These are phyloP conservation scores for Cerastoderma edule DNA, from an alignment of 2,888 invertebrate genomes.

Conservation along the genomic window DNA sequence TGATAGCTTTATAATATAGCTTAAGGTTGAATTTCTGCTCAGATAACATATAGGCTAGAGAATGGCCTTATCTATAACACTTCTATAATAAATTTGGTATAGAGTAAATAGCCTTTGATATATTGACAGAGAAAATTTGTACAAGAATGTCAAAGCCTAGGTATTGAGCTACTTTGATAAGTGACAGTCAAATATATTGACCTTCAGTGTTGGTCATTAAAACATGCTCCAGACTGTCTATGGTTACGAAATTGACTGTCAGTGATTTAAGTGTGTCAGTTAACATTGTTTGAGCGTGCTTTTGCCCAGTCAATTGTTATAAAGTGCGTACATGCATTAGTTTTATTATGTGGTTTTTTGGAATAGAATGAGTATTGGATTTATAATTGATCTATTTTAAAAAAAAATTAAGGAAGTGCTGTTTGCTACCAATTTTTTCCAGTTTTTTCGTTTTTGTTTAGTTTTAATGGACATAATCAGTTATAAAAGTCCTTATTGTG, in stretches of 20 bases:
- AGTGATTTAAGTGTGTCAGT: no score
- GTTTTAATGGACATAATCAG: no score
- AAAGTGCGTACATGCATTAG: no score
- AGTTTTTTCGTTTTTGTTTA: no score
- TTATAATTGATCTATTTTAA: no score
- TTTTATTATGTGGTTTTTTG: no score
- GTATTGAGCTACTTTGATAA: slow-evolving; percentile 5
- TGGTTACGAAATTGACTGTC: slow-evolving; percentile 3
- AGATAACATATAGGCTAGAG: slow-evolving; percentile 12
- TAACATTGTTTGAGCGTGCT: no score
- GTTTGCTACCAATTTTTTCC: no score
- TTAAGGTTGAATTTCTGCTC: slow-evolving; percentile 22
- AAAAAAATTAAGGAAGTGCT: no score
- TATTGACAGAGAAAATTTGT: slow-evolving; percentile 18
- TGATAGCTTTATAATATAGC: slow-evolving; percentile 9
- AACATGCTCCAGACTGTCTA: background rate
- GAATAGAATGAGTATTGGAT: no score
- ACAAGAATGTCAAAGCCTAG: slow-evolving; percentile 12
- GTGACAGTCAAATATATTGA: slow-evolving; percentile 20
- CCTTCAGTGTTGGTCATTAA: slow-evolving; percentile 14
- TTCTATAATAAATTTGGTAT: slow-evolving; percentile 19
- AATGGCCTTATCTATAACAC: slow-evolving; percentile 16
- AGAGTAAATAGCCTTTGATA: slow-evolving; percentile 17
- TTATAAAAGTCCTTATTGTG: no score
- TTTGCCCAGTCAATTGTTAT: no score